Base-by-base conservation (phyloP, 2,797 vertebrate genomes). In the Bothrops alternatus region DNA sequence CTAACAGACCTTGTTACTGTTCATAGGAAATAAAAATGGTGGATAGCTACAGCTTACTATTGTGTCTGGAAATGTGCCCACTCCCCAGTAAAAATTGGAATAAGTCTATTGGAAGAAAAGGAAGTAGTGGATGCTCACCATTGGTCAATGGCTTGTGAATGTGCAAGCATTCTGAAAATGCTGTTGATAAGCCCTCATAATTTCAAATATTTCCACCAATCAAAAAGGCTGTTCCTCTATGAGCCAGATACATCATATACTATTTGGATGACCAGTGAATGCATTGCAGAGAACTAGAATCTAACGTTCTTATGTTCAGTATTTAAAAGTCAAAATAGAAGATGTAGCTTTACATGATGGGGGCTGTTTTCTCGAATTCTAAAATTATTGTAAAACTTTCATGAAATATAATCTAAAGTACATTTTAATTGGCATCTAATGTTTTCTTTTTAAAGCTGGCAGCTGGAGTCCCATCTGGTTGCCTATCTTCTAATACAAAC, bases 401-500 rank as follows among this genome's bases (percentile, higher is more conserved):
- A 89, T 92, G 69, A 95, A 96, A 95, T 82, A 90, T 57, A 95
- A 90, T 88, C 87, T 96, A 93, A 96, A 95, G 55, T 94, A 87
- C 32, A 91, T 96, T 96, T 96, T 97, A 96, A 97, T 97, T 94
- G 94, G 93, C 93, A 93, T 94, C 89, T 90, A 94, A 94, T 94
- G 93, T 94, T 97, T 96, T 96, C 89, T 96, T 96, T 94, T 94
- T 91, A 12, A 93, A 94, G 82, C 50, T 90, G 92, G 92, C 95
- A 97, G 96, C 97, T 97, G 96, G 94, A 97, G 93, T 93, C 93
- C 94, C 96, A 95, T 97, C 95, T 96, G 95, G 94, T 73, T 93
- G 93, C 53, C 95, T 96, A 95, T 96, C 78, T 94, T 92, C 92
- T 91, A 96, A 85, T 89, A 94, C 94, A 91, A 94, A 94, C 55